Evolutionary conservation across 2,888 invertebrate genomes (phyloP).

Genomic region (Phasia obesa): DNA sequence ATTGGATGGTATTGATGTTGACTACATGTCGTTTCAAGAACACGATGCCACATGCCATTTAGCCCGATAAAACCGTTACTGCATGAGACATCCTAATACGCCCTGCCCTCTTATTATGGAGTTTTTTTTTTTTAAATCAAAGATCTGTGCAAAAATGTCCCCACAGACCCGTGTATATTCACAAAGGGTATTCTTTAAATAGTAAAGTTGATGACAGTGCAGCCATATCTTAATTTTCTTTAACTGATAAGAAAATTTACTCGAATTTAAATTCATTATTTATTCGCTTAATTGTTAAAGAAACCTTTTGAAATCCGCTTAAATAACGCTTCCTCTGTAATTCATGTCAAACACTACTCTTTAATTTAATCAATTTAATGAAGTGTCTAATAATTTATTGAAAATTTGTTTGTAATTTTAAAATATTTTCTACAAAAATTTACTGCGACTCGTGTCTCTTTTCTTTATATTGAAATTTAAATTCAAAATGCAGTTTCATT

Average conservation of each 20-base stretch:
- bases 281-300: neutral
- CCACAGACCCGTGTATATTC: no score
- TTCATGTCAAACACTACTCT: slow-evolving; percentile 1
- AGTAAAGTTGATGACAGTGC: no score
- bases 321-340: slow-evolving; percentile 16
- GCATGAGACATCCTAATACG: no score
- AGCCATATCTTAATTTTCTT: no score
- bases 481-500: slow-evolving; percentile 35
- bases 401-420: slow-evolving; percentile 15
- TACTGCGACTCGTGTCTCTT: neutral
- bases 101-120: no score
- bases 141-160: no score
- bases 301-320: slow-evolving; percentile 18
- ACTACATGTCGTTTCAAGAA: no score
- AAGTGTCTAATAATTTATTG: slow-evolving; percentile 21
- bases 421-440: slow-evolving; percentile 23
- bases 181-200: no score
- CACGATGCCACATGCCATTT: no score
- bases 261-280: neutral
- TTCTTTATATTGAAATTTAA: slow-evolving; percentile 27
- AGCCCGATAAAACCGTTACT: no score
- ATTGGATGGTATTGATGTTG: no score
- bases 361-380: slow-evolving; percentile 13
- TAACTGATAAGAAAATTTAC: slow-evolving; percentile 6
- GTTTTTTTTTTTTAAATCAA: no score